A percentile compares a stretch with the other conserved stretches of the same genome.
Conservation (phyloP, 2,113 vertebrate genomes). For the Phaethon lepturus region DNA sequence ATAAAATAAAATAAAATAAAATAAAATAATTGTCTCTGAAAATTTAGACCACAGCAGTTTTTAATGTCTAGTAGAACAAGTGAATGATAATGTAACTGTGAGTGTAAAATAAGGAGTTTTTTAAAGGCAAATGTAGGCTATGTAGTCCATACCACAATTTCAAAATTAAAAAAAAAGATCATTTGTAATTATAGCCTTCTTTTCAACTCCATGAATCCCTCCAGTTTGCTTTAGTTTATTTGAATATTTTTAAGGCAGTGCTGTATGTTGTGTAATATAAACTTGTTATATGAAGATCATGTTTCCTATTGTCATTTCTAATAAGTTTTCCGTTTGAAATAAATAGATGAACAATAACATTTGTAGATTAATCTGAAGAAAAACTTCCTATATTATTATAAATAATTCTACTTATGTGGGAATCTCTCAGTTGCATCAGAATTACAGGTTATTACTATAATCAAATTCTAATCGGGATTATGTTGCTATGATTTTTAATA, state of each 20-base stretch:
- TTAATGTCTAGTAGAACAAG: background rate
- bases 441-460: background rate
- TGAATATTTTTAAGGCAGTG: background rate
- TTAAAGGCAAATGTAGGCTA: background rate
- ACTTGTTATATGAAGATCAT: background rate
- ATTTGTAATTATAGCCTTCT: background rate
- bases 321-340: background rate
- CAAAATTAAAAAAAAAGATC: background rate
- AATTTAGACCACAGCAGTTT: background rate
- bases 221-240: background rate
- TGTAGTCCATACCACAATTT: background rate
- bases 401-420: background rate
- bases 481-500: background rate
- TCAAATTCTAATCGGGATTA: background rate
- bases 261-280: background rate
- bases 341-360: background rate
- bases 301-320: background rate
- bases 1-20: too few species aligned
- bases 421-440: background rate
- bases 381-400: background rate
- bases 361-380: background rate
- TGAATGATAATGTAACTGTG: background rate
- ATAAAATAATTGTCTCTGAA: background rate
- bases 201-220: background rate
- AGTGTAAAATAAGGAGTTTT: background rate